Conservation (phyloP, 1,140 invertebrate genomes). For the Brachionus koreanus region DNA sequence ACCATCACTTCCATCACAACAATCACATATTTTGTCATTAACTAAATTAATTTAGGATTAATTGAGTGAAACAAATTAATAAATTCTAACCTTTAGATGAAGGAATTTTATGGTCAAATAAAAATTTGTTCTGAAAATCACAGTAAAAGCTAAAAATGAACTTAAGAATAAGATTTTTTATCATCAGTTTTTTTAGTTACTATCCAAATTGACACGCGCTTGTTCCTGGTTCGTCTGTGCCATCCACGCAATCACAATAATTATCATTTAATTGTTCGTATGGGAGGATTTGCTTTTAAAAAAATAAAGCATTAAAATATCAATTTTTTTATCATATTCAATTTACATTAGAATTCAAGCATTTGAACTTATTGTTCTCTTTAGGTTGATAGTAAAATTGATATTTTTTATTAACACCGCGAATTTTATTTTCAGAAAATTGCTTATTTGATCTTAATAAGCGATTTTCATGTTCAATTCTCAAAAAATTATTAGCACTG, state of each 20-base stretch:
- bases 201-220: slow-evolving; percentile 15
- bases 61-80: neutral
- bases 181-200: neutral
- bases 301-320: neutral
- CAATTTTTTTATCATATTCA: neutral
- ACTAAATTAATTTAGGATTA: neutral
- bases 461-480: neutral
- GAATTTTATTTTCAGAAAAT: neutral
- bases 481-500: neutral
- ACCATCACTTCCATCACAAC: slow-evolving; percentile 44
- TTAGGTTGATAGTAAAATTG: neutral
- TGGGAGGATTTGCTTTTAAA: slow-evolving; percentile 24
- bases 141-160: slow-evolving; percentile 1
- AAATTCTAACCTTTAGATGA: neutral
- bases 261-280: slow-evolving; percentile 36
- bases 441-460: neutral
- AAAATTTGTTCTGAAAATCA: slow-evolving; percentile 13
- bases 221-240: slow-evolving; percentile 36
- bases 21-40: slow-evolving; percentile 41
- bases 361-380: neutral
- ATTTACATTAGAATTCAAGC: neutral
- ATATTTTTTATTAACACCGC: neutral
- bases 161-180: neutral
- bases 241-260: slow-evolving; percentile 41
- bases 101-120: neutral